Evolutionary conservation across 2,113 vertebrate species (phyloP).

Genomic region (Ibidorhyncha struthersii): DNA sequence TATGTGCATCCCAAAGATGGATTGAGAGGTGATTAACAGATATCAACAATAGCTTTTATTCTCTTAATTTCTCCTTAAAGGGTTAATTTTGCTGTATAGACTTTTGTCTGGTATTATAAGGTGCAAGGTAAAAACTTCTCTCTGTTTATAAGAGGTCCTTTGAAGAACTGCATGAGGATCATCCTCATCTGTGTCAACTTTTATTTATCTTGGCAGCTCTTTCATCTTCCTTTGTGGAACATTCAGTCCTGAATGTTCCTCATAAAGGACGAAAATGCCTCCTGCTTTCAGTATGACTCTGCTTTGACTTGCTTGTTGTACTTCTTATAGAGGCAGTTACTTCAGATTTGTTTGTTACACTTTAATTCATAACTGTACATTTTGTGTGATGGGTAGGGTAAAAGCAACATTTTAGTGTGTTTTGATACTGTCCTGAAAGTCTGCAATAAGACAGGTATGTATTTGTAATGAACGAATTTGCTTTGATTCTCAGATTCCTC

Average conservation of each 20-base stretch:
- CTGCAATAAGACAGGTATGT: not conserved
- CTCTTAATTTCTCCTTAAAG: not conserved
- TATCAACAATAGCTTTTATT: not conserved
- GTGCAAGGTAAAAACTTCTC: not conserved
- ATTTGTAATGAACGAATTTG: not conserved
- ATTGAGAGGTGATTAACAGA: not conserved
- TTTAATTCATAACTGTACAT: not conserved
- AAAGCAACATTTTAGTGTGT: not conserved
- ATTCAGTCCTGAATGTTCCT: not conserved
- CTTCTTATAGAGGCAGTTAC: not conserved
- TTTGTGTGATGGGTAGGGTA: not conserved
- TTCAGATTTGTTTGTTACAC: not conserved
- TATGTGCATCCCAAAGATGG: not conserved
- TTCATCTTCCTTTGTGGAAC: constrained; percentile 4
- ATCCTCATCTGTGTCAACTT: not conserved
- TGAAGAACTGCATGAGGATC: not conserved
- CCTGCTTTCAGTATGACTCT: not conserved
- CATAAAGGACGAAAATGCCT: not conserved
- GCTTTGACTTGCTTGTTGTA: not conserved
- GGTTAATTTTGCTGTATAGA: not conserved
- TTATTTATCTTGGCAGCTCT: not conserved
- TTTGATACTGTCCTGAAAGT: not conserved
- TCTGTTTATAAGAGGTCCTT: not conserved
- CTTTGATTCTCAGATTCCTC: not conserved
- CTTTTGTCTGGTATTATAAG: not conserved